Evolutionary conservation across 23 tunicate species (phyloP), one percentile per base, ranked within the genome.

Genomic region (Oikopleura albicans): DNA sequence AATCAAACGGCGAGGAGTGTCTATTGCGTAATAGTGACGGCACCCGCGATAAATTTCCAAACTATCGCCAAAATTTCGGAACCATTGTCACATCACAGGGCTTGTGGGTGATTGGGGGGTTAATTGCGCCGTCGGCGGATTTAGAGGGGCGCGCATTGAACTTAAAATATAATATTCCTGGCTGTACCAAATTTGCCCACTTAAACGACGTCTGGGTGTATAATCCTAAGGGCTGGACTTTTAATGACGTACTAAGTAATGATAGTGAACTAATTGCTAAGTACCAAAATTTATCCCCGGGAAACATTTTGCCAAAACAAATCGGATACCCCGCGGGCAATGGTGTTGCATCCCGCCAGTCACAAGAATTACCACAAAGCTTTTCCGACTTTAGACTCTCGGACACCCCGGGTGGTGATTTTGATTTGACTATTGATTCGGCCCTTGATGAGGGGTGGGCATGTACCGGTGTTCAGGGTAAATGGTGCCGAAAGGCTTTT

Each of bases 191-290:
- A 16, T 2, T 22, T 71, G 79, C 34, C 35, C 79, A 71, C 37
- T 16, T 71, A 37, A 16, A 29, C 2, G 79, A 71, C 79, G 79
- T 71, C 35, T 71, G 79, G 79, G 79, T 71, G 28, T 71, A 22
- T 29, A 71, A 71, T 71, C 79, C 79, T 22, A 71, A 71, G 27
- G 79, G 79, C 79, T 71, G 79, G 79, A 22, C 79, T 29, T 37
- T 16, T 2, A 2, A 16, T 2, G 79, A 71, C 27, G 31, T 71
- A 22, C 37, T 71, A 4, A 2, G 36, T 22, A 29, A 71, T 2
- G 79, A 16, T 71, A 2, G 37, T 2, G 79, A 12, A 8, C 22
- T 49, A 49, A 8, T 49, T 49, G 63, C 16, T 8, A 49, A 49
- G 59, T 49, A 49, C 59, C 22, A 8, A 8, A 22, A 22, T 22